Evolutionary conservation across 1,140 invertebrate species (phyloP).

Genomic region (Theocolax elegans): DNA sequence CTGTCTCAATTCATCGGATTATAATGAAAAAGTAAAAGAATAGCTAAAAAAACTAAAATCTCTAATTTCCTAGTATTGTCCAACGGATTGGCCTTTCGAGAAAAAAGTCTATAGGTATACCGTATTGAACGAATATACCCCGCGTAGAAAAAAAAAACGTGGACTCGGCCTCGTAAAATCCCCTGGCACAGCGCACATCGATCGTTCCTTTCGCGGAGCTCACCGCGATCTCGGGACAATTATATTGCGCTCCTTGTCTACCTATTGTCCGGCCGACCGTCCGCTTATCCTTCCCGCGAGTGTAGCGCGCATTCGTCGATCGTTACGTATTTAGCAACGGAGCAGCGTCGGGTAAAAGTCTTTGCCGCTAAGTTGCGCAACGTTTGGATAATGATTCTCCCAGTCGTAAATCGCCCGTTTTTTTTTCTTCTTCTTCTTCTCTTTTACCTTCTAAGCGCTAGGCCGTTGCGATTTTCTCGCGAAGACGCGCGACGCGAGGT

Average conservation of each 20-base stretch:
- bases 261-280: slow-evolving; percentile 22
- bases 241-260: not conserved
- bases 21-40: no score
- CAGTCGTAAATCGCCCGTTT: slow-evolving; percentile 34
- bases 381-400: slow-evolving; percentile 40
- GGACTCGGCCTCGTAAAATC: slow-evolving; percentile 16
- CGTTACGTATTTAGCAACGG: slow-evolving; percentile 44
- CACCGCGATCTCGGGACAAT: slow-evolving; percentile 6
- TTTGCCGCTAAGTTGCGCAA: slow-evolving; percentile 43
- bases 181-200: not conserved
- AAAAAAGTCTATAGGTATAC: no score
- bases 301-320: not conserved
- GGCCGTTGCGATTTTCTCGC: no score
- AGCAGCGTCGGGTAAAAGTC: slow-evolving; percentile 48
- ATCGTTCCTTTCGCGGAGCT: not conserved
- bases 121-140: no score
- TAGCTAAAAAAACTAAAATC: no score
- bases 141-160: no score
- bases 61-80: no score
- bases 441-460: no score
- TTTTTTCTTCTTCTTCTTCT: slow-evolving; percentile 10
- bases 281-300: slow-evolving; percentile 4
- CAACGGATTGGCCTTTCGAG: no score
- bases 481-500: no score
- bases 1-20: no score